Conservation (phyloP, 2,797 vertebrate species). For the Sebastes hubbsi region DNA sequence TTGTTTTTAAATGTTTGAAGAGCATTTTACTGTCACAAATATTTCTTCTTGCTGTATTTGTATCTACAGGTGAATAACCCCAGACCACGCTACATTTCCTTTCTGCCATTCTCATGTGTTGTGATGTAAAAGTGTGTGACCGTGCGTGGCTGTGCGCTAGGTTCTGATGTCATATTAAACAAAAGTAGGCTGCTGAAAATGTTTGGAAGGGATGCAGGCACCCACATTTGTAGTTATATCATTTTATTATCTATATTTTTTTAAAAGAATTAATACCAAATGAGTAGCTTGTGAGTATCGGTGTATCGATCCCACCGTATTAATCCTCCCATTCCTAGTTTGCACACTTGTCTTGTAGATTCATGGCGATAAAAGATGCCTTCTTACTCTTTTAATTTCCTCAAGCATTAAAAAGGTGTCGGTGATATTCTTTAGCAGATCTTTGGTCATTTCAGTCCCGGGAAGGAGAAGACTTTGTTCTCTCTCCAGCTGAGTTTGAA, state of each 20-base stretch:
- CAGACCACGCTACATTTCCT: too few relatives aligned
- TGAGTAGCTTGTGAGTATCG: not conserved
- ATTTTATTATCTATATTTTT: not conserved
- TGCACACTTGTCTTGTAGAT: not conserved
- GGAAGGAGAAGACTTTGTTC: conserved; percentile 67
- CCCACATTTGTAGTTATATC: not conserved
- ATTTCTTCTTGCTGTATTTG: too few relatives aligned
- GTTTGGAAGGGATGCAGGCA: not conserved
- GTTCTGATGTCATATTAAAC: not conserved
- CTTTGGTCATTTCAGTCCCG: conserved; percentile 67
- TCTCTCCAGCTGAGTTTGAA: conserved; percentile 66
- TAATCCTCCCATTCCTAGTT: not conserved
- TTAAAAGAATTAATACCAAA: not conserved
- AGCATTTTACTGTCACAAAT: not conserved
- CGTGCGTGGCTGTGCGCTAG: not conserved
- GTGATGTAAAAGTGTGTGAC: not conserved
- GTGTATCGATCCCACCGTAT: not conserved
- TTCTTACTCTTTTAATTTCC: conserved; percentile 79
- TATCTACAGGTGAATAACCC: too few relatives aligned
- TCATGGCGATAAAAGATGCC: not conserved
- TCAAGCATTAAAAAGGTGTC: conserved; percentile 66
- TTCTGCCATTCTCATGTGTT: not conserved
- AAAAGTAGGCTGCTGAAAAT: not conserved
- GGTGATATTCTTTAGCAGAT: conserved; percentile 75
- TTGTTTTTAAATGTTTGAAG: not conserved